phyloP scores from a whole-genome alignment of 2,888 invertebrate genomes.

The Napeogenes inachia region DNA sequence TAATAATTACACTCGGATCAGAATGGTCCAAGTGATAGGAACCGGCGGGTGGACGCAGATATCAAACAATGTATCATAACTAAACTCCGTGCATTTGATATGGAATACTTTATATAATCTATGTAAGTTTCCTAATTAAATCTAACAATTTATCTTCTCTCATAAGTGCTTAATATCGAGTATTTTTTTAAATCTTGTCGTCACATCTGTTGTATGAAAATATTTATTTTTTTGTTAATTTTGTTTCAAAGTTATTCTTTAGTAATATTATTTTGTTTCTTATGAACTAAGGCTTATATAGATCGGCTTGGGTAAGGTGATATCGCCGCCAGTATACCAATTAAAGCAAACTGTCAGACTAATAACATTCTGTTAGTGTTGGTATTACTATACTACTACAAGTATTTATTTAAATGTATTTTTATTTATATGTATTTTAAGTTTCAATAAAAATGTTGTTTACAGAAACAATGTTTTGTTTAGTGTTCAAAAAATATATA shows the following conservation, averaged over 20 bases:
- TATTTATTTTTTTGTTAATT: too few species aligned
- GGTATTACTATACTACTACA: not conserved
- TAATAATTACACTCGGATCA: slow-evolving; percentile 56
- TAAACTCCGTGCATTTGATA: too few species aligned
- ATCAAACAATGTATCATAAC: too few species aligned
- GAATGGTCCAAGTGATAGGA: slow-evolving; percentile 8
- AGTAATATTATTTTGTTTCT: slow-evolving; percentile 8
- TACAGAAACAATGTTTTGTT: too few species aligned
- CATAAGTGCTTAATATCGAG: too few species aligned
- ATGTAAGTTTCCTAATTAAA: too few species aligned
- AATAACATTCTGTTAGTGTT: slow-evolving; percentile 31
- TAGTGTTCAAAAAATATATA: too few species aligned
- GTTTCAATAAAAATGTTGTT: too few species aligned
- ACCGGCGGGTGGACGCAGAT: not conserved
- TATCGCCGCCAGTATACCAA: slow-evolving; percentile 47
- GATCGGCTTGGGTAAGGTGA: slow-evolving; percentile 41
- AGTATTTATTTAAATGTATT: not conserved
- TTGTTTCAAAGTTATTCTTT: not conserved
- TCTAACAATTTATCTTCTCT: too few species aligned
- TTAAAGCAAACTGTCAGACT: slow-evolving; percentile 44
- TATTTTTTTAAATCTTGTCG: too few species aligned
- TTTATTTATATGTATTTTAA: not conserved
- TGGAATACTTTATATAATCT: too few species aligned
- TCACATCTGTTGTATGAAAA: too few species aligned
- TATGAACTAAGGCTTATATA: slow-evolving; percentile 18